These are phyloP conservation scores for Spea hammondii DNA, from an alignment of 2,797 vertebrate genomes.

Conservation along the genomic window DNA sequence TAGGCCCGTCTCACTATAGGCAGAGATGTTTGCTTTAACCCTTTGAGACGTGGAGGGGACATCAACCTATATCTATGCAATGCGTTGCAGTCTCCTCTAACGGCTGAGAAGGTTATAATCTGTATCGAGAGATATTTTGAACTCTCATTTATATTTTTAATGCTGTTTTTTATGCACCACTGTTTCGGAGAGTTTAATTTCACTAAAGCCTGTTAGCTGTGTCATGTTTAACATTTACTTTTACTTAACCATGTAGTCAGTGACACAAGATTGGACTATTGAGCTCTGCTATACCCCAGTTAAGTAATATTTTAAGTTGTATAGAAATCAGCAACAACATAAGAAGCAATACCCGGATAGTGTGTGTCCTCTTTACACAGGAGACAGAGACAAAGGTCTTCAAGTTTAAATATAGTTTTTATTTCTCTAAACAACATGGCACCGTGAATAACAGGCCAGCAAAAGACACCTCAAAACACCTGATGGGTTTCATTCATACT, in stretches of 20 bases:
- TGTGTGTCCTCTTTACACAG: too few species aligned
- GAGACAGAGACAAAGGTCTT: too few species aligned
- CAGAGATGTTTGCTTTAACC: conserved; percentile 39
- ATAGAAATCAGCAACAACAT: not conserved
- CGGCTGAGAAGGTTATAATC: conserved; percentile 32
- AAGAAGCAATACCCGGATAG: too few species aligned
- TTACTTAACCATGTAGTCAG: conserved; percentile 4
- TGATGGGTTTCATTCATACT: too few species aligned
- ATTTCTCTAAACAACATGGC: too few species aligned
- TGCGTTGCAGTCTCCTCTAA: conserved; percentile 31
- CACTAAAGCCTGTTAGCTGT: not conserved
- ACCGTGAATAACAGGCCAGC: too few species aligned
- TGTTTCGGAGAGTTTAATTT: conserved; percentile 46
- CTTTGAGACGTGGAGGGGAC: conserved; percentile 32
- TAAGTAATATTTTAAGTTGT: conserved; percentile 20
- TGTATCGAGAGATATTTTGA: conserved; percentile 49
- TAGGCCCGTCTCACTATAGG: conserved; percentile 31
- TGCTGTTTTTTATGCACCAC: conserved; percentile 45
- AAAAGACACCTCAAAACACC: too few species aligned
- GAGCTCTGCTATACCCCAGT: not conserved
- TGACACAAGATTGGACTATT: not conserved
- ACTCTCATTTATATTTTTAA: conserved; percentile 51
- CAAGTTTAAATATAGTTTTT: too few species aligned
- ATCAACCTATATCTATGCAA: conserved; percentile 44
- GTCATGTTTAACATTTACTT: not conserved